Percentiles rank a stretch among this genome's conserved stretches.
These are phyloP conservation scores for Cheilosia pagana DNA, from an alignment of 2,888 invertebrate genomes.

Conservation along the genomic window DNA sequence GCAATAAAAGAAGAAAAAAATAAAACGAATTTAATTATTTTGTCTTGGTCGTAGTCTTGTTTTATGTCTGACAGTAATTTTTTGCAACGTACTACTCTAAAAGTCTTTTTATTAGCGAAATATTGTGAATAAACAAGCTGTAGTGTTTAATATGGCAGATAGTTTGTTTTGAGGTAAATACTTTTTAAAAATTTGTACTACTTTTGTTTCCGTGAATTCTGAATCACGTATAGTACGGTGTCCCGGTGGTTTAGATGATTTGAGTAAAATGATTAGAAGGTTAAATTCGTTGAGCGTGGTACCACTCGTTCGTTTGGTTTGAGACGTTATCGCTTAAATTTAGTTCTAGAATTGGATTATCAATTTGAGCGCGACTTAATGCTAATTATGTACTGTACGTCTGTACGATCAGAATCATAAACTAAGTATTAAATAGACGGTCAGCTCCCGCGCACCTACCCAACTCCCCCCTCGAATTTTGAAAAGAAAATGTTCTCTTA, in stretches of 20 bases:
- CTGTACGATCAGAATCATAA: too few species aligned
- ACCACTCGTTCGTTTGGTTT: too few species aligned
- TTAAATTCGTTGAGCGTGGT: conserved; percentile 69
- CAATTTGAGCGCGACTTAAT: conserved; percentile 48
- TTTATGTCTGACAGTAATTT: conserved; percentile 29
- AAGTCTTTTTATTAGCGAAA: conserved; percentile 36
- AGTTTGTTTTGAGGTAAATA: conserved; percentile 48
- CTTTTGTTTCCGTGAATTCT: conserved; percentile 28
- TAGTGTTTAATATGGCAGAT: conserved; percentile 32
- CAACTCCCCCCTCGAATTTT: too few species aligned
- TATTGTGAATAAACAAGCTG: conserved; percentile 40
- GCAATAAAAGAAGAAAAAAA: not conserved
- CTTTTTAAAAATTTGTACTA: conserved; percentile 36
- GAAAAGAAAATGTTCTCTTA: too few species aligned
- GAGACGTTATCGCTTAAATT: conserved; percentile 17
- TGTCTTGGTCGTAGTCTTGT: conserved; percentile 32
- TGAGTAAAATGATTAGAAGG: conserved; percentile 38
- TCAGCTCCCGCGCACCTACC: too few species aligned
- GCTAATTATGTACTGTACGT: too few species aligned
- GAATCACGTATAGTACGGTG: conserved; percentile 11
- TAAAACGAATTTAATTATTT: conserved; percentile 22
- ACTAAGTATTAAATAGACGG: too few species aligned
- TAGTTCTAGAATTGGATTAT: conserved; percentile 12
- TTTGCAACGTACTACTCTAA: conserved; percentile 47
- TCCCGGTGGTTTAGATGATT: conserved; percentile 16